Evolutionary conservation across 2,888 invertebrate genomes (phyloP).

Genomic region (Lampropteryx suffumata): DNA sequence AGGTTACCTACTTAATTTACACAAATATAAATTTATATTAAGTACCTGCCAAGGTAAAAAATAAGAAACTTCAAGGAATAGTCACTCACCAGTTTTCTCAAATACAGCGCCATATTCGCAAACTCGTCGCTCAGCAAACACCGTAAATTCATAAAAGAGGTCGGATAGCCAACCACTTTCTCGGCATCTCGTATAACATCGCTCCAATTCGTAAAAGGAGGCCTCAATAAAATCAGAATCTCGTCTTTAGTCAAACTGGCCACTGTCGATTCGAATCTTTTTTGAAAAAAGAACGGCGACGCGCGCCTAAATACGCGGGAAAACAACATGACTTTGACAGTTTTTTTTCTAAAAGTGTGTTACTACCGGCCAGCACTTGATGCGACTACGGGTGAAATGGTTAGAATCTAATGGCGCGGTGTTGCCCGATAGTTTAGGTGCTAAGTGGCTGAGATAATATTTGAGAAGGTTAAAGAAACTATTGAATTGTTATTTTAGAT

Average conservation of each 20-base stretch:
- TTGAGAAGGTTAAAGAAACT: conserved; percentile 6
- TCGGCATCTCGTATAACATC: conserved; percentile 75
- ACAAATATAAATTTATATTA: no score
- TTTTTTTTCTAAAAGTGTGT: conserved; percentile 17
- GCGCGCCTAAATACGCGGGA: conserved; percentile 67
- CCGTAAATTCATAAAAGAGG: conserved; percentile 83
- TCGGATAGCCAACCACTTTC: conserved; percentile 82
- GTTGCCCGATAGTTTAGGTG: conserved; percentile 24
- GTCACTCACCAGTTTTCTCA: conserved; percentile 75
- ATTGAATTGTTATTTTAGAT: background rate
- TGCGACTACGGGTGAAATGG: conserved; percentile 40
- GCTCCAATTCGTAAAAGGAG: conserved; percentile 77
- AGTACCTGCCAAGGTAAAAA: no score
- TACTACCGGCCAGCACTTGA: conserved; percentile 22
- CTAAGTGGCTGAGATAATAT: conserved; percentile 11
- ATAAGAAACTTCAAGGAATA: background rate
- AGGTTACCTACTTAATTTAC: no score
- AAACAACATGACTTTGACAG: conserved; percentile 53
- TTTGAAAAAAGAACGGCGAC: conserved; percentile 68
- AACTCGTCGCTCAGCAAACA: conserved; percentile 84
- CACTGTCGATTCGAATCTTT: conserved; percentile 71
- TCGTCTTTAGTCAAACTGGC: conserved; percentile 76
- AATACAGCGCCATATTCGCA: conserved; percentile 80
- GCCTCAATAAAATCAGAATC: conserved; percentile 66
- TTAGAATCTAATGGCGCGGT: conserved; percentile 23